Evolutionary conservation across 2,888 invertebrate species (phyloP), one percentile per base, ranked within the genome.

Genomic region (Scotopteryx bipunctaria): DNA sequence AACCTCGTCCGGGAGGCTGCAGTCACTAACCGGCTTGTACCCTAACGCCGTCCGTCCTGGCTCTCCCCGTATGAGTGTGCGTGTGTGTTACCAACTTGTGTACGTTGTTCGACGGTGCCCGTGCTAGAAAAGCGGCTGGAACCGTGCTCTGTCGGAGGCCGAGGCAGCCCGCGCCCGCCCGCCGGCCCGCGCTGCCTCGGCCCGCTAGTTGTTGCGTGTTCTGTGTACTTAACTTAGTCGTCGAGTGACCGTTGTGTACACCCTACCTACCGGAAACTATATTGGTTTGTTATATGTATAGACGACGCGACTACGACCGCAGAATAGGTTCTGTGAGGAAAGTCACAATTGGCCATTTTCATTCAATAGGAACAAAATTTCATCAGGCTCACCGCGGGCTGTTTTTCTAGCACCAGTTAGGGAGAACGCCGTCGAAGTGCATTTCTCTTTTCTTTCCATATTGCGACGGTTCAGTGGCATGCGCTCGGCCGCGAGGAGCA

Each of bases 401-500:
- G 93, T 93, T 93, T 93, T 93, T 93, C 93, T 93, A 93, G 93
- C 93, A 93, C 93, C 88, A 84, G 86, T 86, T 91, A 91, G 91
- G 88, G 91, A 59, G 78, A 79, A 78, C 81, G 76, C 78, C 81
- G 83, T 83, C 86, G 76, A 86, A 83, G 85, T 86, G 88, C 85
- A 86, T 86, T 86, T 91, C 83, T 89, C 86, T 89, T 88, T 91
- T 89, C 73, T 91, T 91, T 91, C 88, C 90, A 90, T 91, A 89
- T 89, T 77, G 83, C 86, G 83, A 81, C 86, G 86, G 86, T 89
- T 88, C 91, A 99, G 98, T 99, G 99, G 99, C 99, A 99, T 94
- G 98, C 98, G 91, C 95, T 99, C 93, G 97, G 98, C 91, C 96
- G 98, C 92, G 97, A 98, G 92, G 98, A 99, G 93, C 99, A 99